Evolutionary conservation across 2,797 vertebrate species (phyloP).

Genomic region (Microctenopoma lineatum): DNA sequence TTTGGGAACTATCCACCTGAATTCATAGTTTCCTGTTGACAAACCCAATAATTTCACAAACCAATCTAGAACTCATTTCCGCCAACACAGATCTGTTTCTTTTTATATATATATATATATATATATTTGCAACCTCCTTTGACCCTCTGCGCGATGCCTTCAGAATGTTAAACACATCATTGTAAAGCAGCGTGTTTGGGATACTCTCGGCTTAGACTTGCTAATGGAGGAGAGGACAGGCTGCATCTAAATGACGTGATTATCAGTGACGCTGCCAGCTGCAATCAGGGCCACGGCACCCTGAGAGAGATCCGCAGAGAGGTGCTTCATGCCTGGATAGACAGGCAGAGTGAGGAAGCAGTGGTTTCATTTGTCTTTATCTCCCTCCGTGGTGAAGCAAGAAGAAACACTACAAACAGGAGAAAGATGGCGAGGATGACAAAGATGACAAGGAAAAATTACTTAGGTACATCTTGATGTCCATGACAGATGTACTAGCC

Average conservation of each 20-base stretch:
- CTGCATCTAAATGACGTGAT: constrained; percentile 83
- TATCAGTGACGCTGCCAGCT: constrained; percentile 82
- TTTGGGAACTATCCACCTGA: constrained; percentile 34
- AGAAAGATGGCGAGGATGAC: constrained; percentile 45
- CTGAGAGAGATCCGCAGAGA: constrained; percentile 67
- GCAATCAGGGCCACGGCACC: constrained; percentile 75
- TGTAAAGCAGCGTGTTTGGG: constrained; percentile 49
- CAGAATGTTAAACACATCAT: constrained; percentile 61
- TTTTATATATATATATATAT: background rate
- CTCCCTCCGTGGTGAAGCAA: constrained; percentile 51
- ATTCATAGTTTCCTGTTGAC: constrained; percentile 48
- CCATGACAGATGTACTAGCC: constrained; percentile 26
- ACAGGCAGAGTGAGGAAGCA: constrained; percentile 48
- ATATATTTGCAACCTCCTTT: constrained; percentile 37
- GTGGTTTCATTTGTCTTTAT: constrained; percentile 67
- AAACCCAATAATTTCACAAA: constrained; percentile 51
- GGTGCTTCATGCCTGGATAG: constrained; percentile 71
- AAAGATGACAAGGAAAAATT: constrained; percentile 55
- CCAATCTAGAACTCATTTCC: constrained; percentile 45
- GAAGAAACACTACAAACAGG: constrained; percentile 40
- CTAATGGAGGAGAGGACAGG: constrained; percentile 74
- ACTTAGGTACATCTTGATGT: constrained; percentile 33
- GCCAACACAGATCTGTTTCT: constrained; percentile 28
- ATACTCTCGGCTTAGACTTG: constrained; percentile 67
- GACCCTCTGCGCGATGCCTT: constrained; percentile 44